These are phyloP conservation scores for Puffinus mauretanicus DNA, from an alignment of 2,113 vertebrate genomes.

Conservation along the genomic window DNA sequence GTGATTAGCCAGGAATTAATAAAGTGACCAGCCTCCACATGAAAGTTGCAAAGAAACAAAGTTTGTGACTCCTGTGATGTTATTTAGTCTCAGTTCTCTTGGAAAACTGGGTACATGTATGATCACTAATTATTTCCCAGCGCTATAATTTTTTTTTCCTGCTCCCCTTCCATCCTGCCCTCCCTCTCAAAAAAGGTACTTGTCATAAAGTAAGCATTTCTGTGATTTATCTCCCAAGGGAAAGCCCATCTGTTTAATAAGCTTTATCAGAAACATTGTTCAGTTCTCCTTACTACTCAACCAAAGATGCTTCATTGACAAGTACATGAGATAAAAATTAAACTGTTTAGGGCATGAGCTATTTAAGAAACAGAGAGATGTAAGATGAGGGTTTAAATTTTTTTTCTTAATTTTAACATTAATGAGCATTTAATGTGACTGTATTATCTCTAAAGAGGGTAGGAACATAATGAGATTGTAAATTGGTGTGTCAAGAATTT, in stretches of 20 bases:
- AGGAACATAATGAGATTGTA: conserved; percentile 36
- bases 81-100: background rate
- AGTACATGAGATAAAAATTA: background rate
- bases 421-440: conserved; percentile 37
- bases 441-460: conserved; percentile 22
- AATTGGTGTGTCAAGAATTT: conserved; percentile 34
- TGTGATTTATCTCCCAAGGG: background rate
- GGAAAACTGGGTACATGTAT: background rate
- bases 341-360: background rate
- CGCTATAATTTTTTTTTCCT: background rate
- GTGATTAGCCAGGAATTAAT: background rate
- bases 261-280: conserved; percentile 3
- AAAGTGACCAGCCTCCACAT: background rate
- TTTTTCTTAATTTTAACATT: conserved; percentile 3
- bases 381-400: background rate
- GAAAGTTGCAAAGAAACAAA: background rate
- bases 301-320: conserved; percentile 31
- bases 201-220: background rate
- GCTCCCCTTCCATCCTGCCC: background rate
- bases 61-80: background rate
- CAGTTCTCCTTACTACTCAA: background rate
- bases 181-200: background rate
- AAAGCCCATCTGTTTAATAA: background rate
- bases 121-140: background rate
- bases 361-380: conserved; percentile 38